phyloP scores from a whole-genome alignment of 2,113 vertebrate genomes.

The Nesogale talazaci region DNA sequence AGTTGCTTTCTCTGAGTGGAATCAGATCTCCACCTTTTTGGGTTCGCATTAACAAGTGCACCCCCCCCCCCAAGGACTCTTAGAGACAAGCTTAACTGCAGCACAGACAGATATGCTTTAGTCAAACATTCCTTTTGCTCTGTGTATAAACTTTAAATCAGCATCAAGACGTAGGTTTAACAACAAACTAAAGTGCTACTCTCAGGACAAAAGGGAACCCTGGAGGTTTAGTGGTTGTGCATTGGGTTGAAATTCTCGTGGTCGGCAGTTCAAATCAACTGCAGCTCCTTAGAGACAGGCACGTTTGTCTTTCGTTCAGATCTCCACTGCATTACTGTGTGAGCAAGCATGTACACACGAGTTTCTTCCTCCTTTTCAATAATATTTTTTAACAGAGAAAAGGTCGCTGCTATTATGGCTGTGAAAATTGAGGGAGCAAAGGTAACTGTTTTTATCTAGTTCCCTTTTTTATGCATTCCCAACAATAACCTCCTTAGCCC shows the following conservation, averaged over 20 bases:
- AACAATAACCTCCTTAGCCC: too few species aligned
- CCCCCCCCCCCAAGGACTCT: too few species aligned
- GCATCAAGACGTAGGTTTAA: constrained; percentile 25
- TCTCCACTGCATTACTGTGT: neutral
- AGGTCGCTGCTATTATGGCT: neutral
- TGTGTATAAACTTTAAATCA: neutral
- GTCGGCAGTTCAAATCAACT: too few species aligned
- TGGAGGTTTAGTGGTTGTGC: too few species aligned
- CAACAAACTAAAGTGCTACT: neutral
- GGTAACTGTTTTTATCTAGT: neutral
- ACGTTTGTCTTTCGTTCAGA: neutral
- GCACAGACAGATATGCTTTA: neutral
- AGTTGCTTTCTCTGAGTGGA: too few species aligned
- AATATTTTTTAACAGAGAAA: neutral
- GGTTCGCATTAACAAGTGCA: too few species aligned
- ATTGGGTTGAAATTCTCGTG: neutral
- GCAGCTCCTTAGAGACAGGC: neutral
- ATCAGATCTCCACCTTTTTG: too few species aligned
- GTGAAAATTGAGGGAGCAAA: neutral
- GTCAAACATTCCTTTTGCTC: constrained; percentile 14
- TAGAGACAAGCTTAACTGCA: neutral
- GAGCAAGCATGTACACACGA: neutral
- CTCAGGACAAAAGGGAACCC: too few species aligned
- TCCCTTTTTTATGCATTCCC: neutral
- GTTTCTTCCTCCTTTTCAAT: neutral